phyloP scores from a whole-genome alignment of 2,888 invertebrate genomes.

The Bellardia bayeri region DNA sequence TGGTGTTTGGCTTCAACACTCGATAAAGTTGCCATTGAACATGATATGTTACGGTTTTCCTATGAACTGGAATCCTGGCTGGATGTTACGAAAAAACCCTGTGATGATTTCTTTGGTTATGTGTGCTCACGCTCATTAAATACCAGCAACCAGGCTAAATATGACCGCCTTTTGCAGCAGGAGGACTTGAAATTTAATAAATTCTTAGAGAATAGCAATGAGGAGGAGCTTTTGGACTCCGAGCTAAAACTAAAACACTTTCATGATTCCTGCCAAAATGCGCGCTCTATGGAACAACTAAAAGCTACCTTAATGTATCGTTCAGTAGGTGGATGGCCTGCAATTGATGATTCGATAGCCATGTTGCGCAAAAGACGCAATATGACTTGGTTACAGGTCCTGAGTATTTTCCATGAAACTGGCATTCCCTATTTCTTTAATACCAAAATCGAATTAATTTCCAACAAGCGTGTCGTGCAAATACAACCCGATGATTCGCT shows the following conservation, averaged over 20 bases:
- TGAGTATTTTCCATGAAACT: slow-evolving; percentile 80
- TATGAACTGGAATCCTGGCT: slow-evolving; percentile 79
- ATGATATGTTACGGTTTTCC: slow-evolving; percentile 78
- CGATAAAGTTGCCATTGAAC: slow-evolving; percentile 74
- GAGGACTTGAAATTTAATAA: slow-evolving; percentile 79
- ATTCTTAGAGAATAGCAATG: slow-evolving; percentile 76
- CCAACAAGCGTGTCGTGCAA: slow-evolving; percentile 79
- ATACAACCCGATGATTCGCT: slow-evolving; percentile 77
- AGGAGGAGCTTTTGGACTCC: slow-evolving; percentile 78
- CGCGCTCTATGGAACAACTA: slow-evolving; percentile 78
- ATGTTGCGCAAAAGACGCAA: slow-evolving; percentile 76
- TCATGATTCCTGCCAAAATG: slow-evolving; percentile 79
- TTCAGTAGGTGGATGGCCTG: slow-evolving; percentile 82
- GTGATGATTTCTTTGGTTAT: slow-evolving; percentile 81
- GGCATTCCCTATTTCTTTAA: slow-evolving; percentile 81
- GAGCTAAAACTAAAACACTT: slow-evolving; percentile 81
- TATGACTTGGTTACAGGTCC: slow-evolving; percentile 78
- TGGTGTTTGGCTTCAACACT: slow-evolving; percentile 24
- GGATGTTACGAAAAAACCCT: slow-evolving; percentile 78
- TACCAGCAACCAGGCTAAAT: slow-evolving; percentile 73
- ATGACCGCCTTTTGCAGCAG: slow-evolving; percentile 74
- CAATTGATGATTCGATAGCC: slow-evolving; percentile 76
- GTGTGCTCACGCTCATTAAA: slow-evolving; percentile 79
- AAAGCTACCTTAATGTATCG: slow-evolving; percentile 79
- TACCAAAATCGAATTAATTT: slow-evolving; percentile 79